Evolutionary conservation across 2,113 vertebrate species (phyloP).

Genomic region (Seriola rivoliana): DNA sequence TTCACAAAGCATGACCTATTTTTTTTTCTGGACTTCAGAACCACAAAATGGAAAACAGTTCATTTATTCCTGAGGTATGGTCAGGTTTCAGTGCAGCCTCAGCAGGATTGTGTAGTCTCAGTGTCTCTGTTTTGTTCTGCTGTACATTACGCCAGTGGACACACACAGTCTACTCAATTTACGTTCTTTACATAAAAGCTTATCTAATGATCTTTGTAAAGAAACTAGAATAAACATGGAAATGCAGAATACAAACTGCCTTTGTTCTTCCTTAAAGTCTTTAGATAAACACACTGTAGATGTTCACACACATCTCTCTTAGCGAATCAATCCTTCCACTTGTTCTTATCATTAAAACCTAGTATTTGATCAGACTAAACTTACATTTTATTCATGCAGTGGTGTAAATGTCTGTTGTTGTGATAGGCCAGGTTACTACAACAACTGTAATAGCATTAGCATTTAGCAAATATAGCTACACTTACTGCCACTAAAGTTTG

Average conservation of each 20-base stretch:
- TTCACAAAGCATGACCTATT: constrained; percentile 28
- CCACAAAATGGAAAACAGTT: constrained; percentile 50
- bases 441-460: background rate
- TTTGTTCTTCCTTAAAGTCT: background rate
- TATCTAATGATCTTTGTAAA: background rate
- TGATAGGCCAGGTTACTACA: background rate
- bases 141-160: background rate
- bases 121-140: constrained; percentile 7
- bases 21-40: constrained; percentile 25
- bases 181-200: background rate
- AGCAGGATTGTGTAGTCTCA: constrained; percentile 18
- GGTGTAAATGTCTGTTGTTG: background rate
- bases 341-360: background rate
- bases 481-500: background rate
- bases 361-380: background rate
- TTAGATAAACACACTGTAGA: background rate
- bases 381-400: background rate
- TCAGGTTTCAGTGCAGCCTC: constrained; percentile 50
- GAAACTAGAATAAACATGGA: background rate
- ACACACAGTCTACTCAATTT: background rate
- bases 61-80: constrained; percentile 52
- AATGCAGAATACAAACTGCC: background rate
- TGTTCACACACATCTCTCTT: too few species aligned
- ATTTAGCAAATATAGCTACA: background rate
- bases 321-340: background rate